These are phyloP conservation scores for Ectemnius lituratus DNA, from an alignment of 2,888 invertebrate species.

Conservation along the genomic window DNA sequence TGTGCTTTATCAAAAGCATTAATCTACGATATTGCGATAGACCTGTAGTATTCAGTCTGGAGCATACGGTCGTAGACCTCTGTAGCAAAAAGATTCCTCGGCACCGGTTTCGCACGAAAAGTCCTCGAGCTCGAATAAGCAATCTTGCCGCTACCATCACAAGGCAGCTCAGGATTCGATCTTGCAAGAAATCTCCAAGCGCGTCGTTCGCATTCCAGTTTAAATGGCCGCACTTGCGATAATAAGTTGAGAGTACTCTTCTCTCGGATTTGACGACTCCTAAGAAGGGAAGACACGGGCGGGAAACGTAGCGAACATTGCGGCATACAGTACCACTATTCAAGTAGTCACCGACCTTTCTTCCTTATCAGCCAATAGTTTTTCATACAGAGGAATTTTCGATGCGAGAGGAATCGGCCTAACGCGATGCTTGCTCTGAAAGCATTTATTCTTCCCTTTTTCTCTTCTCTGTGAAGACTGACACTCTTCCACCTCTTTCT, in stretches of 20 bases:
- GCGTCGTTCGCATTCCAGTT: slow-evolving; percentile 73
- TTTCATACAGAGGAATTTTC: slow-evolving; percentile 85
- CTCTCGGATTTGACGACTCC: slow-evolving; percentile 74
- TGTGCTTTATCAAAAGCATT: background rate
- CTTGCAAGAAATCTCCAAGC: slow-evolving; percentile 70
- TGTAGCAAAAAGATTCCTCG: slow-evolving; percentile 85
- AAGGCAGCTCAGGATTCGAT: slow-evolving; percentile 73
- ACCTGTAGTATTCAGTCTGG: slow-evolving; percentile 86
- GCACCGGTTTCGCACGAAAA: slow-evolving; percentile 85
- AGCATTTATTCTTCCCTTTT: slow-evolving; percentile 61
- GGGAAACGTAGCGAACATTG: background rate
- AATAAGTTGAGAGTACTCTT: slow-evolving; percentile 73
- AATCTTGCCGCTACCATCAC: slow-evolving; percentile 42
- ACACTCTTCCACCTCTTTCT: slow-evolving; percentile 67
- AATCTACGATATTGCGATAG: background rate
- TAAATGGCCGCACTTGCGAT: slow-evolving; percentile 75
- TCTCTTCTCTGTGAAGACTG: slow-evolving; percentile 72
- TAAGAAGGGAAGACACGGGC: slow-evolving; percentile 31
- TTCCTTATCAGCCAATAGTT: slow-evolving; percentile 86
- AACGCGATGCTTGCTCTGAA: slow-evolving; percentile 77
- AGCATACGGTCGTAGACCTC: slow-evolving; percentile 85
- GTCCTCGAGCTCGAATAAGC: slow-evolving; percentile 41
- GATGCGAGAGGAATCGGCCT: slow-evolving; percentile 85
- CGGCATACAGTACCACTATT: too few relatives aligned
- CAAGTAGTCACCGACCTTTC: slow-evolving; percentile 79